Conservation (phyloP, 1,140 invertebrate genomes). For the Hesperophylax magnus region DNA sequence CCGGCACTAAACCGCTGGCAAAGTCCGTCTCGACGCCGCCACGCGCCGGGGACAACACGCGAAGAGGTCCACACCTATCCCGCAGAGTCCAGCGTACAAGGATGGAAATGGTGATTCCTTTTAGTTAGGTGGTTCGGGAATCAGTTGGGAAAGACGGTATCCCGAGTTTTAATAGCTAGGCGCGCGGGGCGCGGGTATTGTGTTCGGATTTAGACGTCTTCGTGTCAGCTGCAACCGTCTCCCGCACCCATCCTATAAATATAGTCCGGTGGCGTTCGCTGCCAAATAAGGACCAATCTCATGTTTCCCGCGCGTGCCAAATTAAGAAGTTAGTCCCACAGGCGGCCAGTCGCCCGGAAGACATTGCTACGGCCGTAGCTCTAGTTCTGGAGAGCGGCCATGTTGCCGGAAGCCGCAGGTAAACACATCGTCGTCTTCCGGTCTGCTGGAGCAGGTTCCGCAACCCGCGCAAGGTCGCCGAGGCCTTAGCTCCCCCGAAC, state of each 20-base stretch:
- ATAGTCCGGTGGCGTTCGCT: conserved; percentile 42
- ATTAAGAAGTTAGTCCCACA: conserved; percentile 49
- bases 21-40: background rate
- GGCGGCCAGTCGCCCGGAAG: conserved; percentile 36
- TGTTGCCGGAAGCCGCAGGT: conserved; percentile 56
- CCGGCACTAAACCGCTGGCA: background rate
- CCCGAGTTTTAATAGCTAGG: background rate
- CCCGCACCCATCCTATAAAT: conserved; percentile 44
- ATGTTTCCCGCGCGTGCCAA: conserved; percentile 55
- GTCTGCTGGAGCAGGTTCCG: background rate
- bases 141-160: background rate
- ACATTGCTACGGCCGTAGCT: conserved; percentile 15
- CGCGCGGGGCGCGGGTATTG: conserved; percentile 47
- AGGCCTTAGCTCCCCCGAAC: background rate
- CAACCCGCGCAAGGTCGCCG: conserved; percentile 7
- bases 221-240: conserved; percentile 44
- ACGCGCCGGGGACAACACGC: background rate
- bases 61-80: background rate
- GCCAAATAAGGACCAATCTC: conserved; percentile 55
- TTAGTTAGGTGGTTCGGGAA: background rate
- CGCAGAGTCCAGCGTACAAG: background rate
- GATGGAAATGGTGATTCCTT: background rate
- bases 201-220: conserved; percentile 54
- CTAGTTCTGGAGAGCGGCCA: conserved; percentile 32
- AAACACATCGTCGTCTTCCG: conserved; percentile 1